Base-by-base conservation (phyloP, 2,888 invertebrate genomes). In the Sicus ferrugineus region DNA sequence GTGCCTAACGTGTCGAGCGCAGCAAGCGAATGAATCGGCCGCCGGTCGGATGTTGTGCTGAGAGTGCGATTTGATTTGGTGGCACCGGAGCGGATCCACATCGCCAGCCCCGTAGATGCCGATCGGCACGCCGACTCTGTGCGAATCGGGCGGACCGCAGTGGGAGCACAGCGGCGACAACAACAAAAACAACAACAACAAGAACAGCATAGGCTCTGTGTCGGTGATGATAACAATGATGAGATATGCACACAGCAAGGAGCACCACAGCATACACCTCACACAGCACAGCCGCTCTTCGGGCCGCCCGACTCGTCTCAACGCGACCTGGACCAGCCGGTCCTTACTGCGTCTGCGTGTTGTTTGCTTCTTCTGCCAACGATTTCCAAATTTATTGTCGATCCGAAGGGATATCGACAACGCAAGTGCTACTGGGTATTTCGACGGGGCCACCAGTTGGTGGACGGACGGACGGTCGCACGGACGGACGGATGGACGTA, bases 401-500 rank as follows among this genome's bases (percentile, higher is more conserved):
- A 83, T 81, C 75, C 79, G 79, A 81, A 84, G 80, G 79, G 80
- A 83, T 83, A 84, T 84, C 83, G 84, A 84, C 84, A 81, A 81
- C 75, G 80, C 79, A 82, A 84, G 79, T 81, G 84, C 84, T 84
- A 84, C 84, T 82, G 84, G 84, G 84, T 84, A 84, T 82, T 83
- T 73, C 67, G 70, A 65, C n/a, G 28, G 19, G 21, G 16, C 26
- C n/a, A 30, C 28, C 34, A 28, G 58, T 48, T 26, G 28, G 50
- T 11, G 64, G 16, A 19, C 46, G 19, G 23, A 16, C 28, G 26
- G 9, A 52, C 46, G 42, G 16, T 16, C 48, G 26, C 11, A 42
- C 19, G 23, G 38, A 26, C 56, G 63, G 64, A 59, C 34, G 59
- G 28, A 46, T 34, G 67, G 63, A 28, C 14, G 34, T 14, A 11